A percentile compares a stretch with the other conserved stretches of the same genome.
phyloP scores from a whole-genome alignment of 1,140 invertebrate species.

The Brachystomella parvula region DNA sequence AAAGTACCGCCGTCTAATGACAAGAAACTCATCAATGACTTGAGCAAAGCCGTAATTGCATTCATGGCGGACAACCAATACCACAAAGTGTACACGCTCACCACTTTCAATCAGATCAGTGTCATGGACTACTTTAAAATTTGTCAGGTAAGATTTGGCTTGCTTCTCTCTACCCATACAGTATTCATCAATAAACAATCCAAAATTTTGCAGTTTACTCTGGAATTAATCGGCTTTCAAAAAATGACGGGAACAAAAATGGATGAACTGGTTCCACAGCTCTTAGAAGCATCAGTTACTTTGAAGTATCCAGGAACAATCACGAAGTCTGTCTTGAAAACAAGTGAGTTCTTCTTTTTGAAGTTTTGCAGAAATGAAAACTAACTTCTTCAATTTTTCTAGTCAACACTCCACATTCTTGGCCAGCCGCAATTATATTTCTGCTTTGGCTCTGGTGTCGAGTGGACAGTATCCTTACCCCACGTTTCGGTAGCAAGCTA shows the following conservation, averaged over 20 bases:
- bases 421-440: neutral
- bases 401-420: slow-evolving; percentile 1
- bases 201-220: neutral
- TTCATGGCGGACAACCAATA: neutral
- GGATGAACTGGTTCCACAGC: neutral
- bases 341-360: neutral
- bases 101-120: neutral
- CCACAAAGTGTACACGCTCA: neutral
- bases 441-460: neutral
- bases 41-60: neutral
- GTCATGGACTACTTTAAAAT: neutral
- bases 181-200: neutral
- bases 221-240: neutral
- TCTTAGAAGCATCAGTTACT: neutral
- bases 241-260: neutral
- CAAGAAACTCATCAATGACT: neutral
- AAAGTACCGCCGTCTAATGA: neutral
- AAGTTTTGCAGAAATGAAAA: neutral
- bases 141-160: too few species aligned
- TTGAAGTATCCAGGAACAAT: neutral
- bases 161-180: too few species aligned
- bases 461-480: neutral
- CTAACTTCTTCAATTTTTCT: too few species aligned
- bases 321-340: neutral
- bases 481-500: neutral